Percentiles rank a stretch among this genome's conserved stretches.
Conservation (phyloP, 2,797 vertebrate genomes). For the Cichlasoma orientale region DNA sequence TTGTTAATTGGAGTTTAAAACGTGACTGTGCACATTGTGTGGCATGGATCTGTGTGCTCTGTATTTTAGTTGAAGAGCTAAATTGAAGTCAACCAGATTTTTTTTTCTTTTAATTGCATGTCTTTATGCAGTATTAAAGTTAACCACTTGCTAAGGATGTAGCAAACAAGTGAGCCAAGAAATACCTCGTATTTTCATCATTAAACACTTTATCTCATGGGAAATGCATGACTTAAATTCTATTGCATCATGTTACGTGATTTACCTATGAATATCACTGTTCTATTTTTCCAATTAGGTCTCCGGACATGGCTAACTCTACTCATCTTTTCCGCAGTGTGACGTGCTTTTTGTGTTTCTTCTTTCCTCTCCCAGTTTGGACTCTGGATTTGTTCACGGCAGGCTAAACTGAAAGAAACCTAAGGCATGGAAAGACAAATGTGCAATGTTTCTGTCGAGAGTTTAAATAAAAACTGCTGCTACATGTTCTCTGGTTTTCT, state of each 20-base stretch:
- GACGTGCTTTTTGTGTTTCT: conserved; percentile 67
- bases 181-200: conserved; percentile 77
- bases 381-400: conserved; percentile 52
- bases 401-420: conserved; percentile 63
- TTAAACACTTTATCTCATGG: conserved; percentile 64
- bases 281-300: conserved; percentile 78
- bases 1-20: conserved; percentile 75
- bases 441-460: conserved; percentile 77
- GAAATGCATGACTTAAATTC: conserved; percentile 79
- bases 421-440: conserved; percentile 82
- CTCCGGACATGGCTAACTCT: conserved; percentile 55
- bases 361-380: conserved; percentile 59
- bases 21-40: conserved; percentile 76
- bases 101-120: conserved; percentile 75
- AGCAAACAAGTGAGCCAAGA: conserved; percentile 76
- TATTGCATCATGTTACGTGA: conserved; percentile 78
- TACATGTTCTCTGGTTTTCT: conserved; percentile 38
- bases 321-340: conserved; percentile 57
- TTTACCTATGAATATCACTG: conserved; percentile 66
- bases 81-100: conserved; percentile 51
- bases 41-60: conserved; percentile 78
- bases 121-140: conserved; percentile 69
- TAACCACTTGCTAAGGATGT: conserved; percentile 78
- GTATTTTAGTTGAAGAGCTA: conserved; percentile 65
- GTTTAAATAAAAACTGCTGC: conserved; percentile 82